phyloP scores from a whole-genome alignment of 2,888 invertebrate genomes.

The Drosophila basisetae region DNA sequence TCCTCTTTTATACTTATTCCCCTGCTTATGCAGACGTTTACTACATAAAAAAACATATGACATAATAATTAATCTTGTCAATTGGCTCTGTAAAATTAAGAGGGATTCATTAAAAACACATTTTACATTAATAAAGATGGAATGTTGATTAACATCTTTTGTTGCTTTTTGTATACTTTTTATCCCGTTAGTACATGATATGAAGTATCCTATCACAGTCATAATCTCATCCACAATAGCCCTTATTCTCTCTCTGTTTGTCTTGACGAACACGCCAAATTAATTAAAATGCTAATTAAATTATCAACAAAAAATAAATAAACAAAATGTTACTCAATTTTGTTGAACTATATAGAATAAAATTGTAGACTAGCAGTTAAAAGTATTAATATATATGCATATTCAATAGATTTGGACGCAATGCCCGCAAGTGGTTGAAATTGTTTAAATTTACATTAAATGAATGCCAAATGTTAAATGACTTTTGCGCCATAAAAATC shows the following conservation, averaged over 20 bases:
- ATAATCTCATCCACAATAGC: background rate
- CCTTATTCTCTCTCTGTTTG: background rate
- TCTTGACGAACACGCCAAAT: background rate
- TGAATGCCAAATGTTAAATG: conserved; percentile 66
- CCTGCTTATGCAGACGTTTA: background rate
- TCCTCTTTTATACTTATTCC: background rate
- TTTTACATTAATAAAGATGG: background rate
- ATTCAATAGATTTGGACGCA: conserved; percentile 36
- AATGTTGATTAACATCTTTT: background rate
- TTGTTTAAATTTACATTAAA: conserved; percentile 36
- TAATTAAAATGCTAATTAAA: background rate
- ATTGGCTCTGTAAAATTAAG: background rate
- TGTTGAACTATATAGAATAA: background rate
- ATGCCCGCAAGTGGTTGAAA: conserved; percentile 11
- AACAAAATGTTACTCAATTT: background rate
- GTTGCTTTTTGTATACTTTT: background rate
- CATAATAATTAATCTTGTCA: background rate
- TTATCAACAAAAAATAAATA: background rate
- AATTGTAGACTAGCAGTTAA: background rate
- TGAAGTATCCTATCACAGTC: background rate
- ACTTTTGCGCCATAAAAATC: conserved; percentile 58
- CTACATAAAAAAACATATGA: background rate
- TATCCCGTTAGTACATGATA: too few relatives aligned
- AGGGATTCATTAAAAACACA: background rate
- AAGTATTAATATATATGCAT: conserved; percentile 2